These are phyloP conservation scores for Brachionus sp. DNA, from an alignment of 1,140 invertebrate species.

Conservation along the genomic window DNA sequence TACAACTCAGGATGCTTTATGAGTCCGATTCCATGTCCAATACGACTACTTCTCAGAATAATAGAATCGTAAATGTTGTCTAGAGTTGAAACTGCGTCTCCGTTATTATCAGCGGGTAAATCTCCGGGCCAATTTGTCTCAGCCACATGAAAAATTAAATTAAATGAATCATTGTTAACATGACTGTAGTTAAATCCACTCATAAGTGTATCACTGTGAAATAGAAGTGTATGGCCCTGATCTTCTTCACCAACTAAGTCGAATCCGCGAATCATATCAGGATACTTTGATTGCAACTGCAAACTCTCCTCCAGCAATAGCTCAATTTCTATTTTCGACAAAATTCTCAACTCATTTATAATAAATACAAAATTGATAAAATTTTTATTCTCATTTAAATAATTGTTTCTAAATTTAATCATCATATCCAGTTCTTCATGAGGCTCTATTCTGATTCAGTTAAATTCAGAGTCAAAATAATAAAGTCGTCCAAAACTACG, in stretches of 20 bases:
- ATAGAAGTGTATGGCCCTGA: constrained; percentile 49
- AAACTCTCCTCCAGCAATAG: not conserved
- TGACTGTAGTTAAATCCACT: constrained; percentile 25
- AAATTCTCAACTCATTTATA: not conserved
- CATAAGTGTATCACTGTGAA: constrained; percentile 47
- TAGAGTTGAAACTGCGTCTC: constrained; percentile 48
- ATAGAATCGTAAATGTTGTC: constrained; percentile 50
- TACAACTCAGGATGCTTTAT: constrained; percentile 49
- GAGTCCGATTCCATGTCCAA: constrained; percentile 50
- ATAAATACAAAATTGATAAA: constrained; percentile 39
- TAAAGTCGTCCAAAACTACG: not conserved
- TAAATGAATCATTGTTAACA: constrained; percentile 44
- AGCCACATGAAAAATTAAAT: constrained; percentile 48
- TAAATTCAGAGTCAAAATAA: constrained; percentile 2
- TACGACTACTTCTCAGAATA: constrained; percentile 48
- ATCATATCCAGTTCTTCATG: not conserved
- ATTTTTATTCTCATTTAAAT: not conserved
- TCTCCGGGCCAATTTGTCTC: constrained; percentile 52
- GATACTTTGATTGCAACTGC: constrained; percentile 48
- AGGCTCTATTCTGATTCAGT: not conserved
- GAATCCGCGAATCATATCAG: constrained; percentile 49
- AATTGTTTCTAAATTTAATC: constrained; percentile 10
- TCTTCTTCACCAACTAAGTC: constrained; percentile 52
- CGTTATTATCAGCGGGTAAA: constrained; percentile 47
- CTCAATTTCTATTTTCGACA: not conserved